phyloP scores from a whole-genome alignment of 2,888 invertebrate species.

The Ptychoptera contaminata region DNA sequence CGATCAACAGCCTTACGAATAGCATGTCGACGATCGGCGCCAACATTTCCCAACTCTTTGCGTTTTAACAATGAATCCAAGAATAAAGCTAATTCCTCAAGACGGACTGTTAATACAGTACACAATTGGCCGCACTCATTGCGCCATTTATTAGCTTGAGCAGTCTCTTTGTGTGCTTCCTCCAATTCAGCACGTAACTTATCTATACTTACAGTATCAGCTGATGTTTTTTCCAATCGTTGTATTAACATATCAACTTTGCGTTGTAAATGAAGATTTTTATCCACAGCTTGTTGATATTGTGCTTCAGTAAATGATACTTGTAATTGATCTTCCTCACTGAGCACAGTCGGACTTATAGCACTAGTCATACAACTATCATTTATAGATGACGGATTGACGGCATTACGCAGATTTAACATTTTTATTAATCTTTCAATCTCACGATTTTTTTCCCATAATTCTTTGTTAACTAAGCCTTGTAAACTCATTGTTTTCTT shows the following conservation, averaged over 20 bases:
- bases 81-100: slow-evolving; percentile 44
- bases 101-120: slow-evolving; percentile 33
- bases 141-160: slow-evolving; percentile 24
- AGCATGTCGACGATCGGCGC: slow-evolving; percentile 33
- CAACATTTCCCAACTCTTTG: slow-evolving; percentile 36
- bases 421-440: slow-evolving; percentile 34
- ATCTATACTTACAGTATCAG: not conserved
- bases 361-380: no score
- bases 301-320: slow-evolving; percentile 24
- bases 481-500: slow-evolving; percentile 29
- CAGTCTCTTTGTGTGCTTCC: slow-evolving; percentile 19
- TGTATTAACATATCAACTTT: slow-evolving; percentile 22
- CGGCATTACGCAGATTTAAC: not conserved
- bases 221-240: slow-evolving; percentile 1
- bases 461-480: slow-evolving; percentile 38
- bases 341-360: no score
- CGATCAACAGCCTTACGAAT: slow-evolving; percentile 38
- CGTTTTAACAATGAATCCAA: slow-evolving; percentile 40
- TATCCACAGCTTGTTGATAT: slow-evolving; percentile 20
- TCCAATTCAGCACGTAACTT: slow-evolving; percentile 19
- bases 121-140: slow-evolving; percentile 26
- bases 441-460: slow-evolving; percentile 41
- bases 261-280: slow-evolving; percentile 24
- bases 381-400: no score
- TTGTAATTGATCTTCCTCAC: slow-evolving; percentile 14